Evolutionary conservation across 2,113 vertebrate genomes (phyloP).

Genomic region (Otolemur garnettii): DNA sequence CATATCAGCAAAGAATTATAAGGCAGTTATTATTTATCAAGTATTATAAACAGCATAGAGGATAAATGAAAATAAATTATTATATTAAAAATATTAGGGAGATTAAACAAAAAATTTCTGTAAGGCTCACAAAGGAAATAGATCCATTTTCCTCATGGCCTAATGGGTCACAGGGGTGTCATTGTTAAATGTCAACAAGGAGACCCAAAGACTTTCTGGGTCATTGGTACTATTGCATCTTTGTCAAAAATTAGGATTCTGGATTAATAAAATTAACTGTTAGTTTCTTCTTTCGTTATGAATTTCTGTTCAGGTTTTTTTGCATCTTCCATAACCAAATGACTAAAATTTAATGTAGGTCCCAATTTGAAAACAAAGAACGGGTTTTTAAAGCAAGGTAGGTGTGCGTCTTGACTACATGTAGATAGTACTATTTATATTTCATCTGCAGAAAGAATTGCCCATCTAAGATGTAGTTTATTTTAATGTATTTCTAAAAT

Average conservation of each 20-base stretch:
- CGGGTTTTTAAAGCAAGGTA: background rate
- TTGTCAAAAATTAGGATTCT: background rate
- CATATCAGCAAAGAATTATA: background rate
- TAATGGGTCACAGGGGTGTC: background rate
- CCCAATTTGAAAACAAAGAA: background rate
- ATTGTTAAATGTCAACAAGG: background rate
- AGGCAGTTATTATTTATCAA: slow-evolving; percentile 9
- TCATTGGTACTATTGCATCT: background rate
- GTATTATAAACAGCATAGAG: background rate
- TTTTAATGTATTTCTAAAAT: background rate
- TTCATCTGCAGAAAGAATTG: background rate
- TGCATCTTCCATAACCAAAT: too few relatives aligned
- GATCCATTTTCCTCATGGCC: background rate
- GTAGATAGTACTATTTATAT: background rate
- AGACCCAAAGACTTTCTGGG: background rate
- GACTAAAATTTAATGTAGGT: background rate
- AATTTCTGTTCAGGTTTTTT: background rate
- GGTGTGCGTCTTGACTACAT: background rate
- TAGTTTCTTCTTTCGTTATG: background rate
- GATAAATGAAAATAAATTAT: background rate
- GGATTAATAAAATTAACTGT: background rate
- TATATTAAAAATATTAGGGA: background rate
- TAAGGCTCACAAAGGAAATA: background rate
- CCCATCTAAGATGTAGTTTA: background rate
- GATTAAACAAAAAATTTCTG: background rate